Conservation (phyloP, 30 jellyfish, hydroid and myxozoan species). For the Turritopsis rubra region DNA sequence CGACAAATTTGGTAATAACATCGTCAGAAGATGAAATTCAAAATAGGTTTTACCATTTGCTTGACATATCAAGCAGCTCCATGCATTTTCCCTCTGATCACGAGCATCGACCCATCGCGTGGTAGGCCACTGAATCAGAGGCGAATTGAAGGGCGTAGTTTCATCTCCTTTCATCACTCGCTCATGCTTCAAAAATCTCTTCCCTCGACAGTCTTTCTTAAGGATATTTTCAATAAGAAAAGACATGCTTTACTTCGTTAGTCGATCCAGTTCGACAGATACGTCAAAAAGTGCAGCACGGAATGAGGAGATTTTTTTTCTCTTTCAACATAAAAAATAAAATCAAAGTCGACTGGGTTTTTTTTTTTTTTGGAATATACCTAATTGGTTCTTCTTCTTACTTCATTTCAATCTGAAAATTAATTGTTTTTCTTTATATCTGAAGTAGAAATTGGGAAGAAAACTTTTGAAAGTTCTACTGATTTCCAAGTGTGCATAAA, state of each 20-base stretch:
- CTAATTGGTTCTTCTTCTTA: not conserved
- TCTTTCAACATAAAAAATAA: no score
- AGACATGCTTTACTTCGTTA: not conserved
- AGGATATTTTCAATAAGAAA: not conserved
- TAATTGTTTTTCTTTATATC: not conserved
- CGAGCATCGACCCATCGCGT: not conserved
- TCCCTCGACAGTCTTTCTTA: not conserved
- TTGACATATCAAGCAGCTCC: not conserved
- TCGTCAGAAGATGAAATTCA: not conserved
- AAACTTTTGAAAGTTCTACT: not conserved
- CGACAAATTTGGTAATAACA: no score
- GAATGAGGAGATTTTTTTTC: no score
- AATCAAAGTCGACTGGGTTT: not conserved
- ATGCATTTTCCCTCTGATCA: not conserved
- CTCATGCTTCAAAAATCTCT: not conserved
- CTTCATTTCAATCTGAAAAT: not conserved
- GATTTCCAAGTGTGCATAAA: not conserved
- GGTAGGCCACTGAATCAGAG: not conserved
- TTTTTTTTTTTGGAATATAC: not conserved
- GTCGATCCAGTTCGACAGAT: not conserved
- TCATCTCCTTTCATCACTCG: not conserved
- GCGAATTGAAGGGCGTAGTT: not conserved
- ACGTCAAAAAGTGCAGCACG: not conserved
- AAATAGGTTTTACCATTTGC: not conserved
- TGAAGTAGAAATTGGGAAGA: not conserved